Evolutionary conservation across 2,888 invertebrate genomes (phyloP), one percentile per base, ranked within the genome.

Genomic region (Busseola fusca): DNA sequence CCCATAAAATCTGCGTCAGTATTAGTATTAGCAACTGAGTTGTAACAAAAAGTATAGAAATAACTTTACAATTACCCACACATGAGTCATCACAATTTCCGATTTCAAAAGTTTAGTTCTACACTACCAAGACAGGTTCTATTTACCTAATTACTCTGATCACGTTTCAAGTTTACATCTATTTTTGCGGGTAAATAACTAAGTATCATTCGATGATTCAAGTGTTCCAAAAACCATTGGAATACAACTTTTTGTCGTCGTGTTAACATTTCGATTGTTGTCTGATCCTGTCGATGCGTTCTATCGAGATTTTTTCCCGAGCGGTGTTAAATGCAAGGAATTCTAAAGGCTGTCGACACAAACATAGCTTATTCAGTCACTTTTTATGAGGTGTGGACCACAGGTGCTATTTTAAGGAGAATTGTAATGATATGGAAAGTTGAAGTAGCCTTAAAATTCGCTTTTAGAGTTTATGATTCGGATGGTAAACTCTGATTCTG

Each of bases 251-350:
- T 88, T 91, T 93, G 82, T 90, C 87, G 80, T 87, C 83, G 87
- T 92, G 91, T 91, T 91, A 90, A 91, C 91, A 91, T 91, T 93
- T 91, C 93, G 93, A 94, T 94, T 93, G 93, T 93, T 92, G 92
- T 93, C 92, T 87, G 88, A 88, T 86, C 84, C 88, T 84, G 87
- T 88, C 74, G 89, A 90, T 87, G 77, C 82, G 86, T 86, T 85
- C 83, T 83, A 87, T 85, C 83, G 82, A 75, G 67, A 85, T 86
- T 91, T 91, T 92, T 92, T 91, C 87, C 87, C 82, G 84, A 78
- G 83, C 80, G 86, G 89, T 91, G 91, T 90, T 89, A 91, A 92
- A 91, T 90, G 91, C 85, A 80, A 74, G 86, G 92, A 91, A 94
- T 94, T 87, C 86, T 87, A 87, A 88, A 85, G 82, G 82, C 86